Conservation (phyloP, 2,888 invertebrate genomes). For the Conops quadrifasciatus region DNA sequence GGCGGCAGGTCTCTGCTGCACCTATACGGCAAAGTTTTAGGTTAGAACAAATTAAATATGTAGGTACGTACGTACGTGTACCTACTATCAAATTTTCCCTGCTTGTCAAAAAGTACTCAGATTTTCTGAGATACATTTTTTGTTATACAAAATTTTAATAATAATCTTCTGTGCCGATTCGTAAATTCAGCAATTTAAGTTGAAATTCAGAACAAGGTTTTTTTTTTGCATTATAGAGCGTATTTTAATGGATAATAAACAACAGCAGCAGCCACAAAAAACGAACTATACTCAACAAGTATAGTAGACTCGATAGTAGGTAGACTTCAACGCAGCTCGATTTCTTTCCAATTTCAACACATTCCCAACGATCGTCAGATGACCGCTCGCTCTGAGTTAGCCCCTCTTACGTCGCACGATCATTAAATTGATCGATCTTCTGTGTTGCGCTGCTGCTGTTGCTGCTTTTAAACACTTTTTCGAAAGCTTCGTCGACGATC, state of each 20-base stretch:
- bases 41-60: not conserved
- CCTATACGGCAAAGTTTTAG: not conserved
- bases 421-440: slow-evolving; percentile 38
- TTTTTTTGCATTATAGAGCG: not conserved
- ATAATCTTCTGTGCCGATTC: not conserved
- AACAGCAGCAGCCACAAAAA: not conserved
- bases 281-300: not conserved
- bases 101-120: not conserved
- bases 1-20: not conserved
- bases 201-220: slow-evolving; percentile 1
- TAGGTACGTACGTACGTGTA: too few relatives aligned
- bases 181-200: not conserved
- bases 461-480: slow-evolving; percentile 22
- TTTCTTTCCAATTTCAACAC: not conserved
- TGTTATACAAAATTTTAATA: not conserved
- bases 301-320: not conserved
- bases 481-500: not conserved
- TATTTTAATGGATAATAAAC: not conserved
- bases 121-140: not conserved
- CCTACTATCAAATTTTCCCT: too few relatives aligned
- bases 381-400: not conserved
- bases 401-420: slow-evolving; percentile 33
- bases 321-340: not conserved
- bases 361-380: not conserved
- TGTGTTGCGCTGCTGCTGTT: slow-evolving; percentile 27